Evolutionary conservation across 1,140 invertebrate genomes (phyloP).

Genomic region (Thaumetopoea pityocampa): DNA sequence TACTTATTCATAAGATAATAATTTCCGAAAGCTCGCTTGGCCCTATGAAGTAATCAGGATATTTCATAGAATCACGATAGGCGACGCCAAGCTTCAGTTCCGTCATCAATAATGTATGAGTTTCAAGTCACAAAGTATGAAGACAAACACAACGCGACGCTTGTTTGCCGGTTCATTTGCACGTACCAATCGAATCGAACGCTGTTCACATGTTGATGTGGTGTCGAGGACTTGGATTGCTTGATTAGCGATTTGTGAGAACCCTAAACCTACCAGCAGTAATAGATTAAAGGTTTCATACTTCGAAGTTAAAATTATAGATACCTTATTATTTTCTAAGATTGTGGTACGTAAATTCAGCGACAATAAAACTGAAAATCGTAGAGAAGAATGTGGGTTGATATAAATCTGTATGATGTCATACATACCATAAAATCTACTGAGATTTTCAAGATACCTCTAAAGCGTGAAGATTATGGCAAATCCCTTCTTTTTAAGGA

Average conservation of each 20-base stretch:
- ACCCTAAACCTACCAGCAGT: no score
- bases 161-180: conserved; percentile 46
- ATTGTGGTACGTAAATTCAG: no score
- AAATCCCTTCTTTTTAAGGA: no score
- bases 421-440: no score
- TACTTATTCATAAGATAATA: conserved; percentile 24
- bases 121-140: conserved; percentile 45
- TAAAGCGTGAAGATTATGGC: no score
- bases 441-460: no score
- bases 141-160: conserved; percentile 37
- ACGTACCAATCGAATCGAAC: conserved; percentile 38
- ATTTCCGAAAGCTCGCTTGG: conserved; percentile 26
- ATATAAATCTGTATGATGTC: no score
- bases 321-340: no score
- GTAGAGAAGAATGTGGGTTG: no score
- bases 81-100: conserved; percentile 26
- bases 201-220: conserved; percentile 32
- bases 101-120: conserved; percentile 55
- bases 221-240: conserved; percentile 12
- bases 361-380: no score
- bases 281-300: no score
- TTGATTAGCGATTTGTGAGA: conserved; percentile 26
- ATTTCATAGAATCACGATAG: conserved; percentile 33
- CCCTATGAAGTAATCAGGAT: conserved; percentile 44
- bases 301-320: no score